Base-by-base conservation (phyloP, 1,140 invertebrate genomes). In the Saccostrea glomerata region DNA sequence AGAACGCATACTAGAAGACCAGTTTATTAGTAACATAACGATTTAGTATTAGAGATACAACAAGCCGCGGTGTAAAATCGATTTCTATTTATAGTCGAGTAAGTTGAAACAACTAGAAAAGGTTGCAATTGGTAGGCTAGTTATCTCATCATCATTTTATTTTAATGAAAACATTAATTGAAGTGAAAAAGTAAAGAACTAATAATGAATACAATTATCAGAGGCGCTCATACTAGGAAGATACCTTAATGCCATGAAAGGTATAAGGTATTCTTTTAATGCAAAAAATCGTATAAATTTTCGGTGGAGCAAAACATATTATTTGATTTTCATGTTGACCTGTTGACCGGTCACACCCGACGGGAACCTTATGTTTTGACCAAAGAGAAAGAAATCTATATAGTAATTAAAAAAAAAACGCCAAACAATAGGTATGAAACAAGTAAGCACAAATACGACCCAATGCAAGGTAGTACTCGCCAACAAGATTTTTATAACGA, bases 91-190 rank as follows among this genome's bases (percentile, higher is more conserved):
- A 77, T 77, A 77, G 25, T 25, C 30, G 15, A 77, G 70, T 30
- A 25, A 77, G 11, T 40, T 77, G 70, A 77, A 77, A 30, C 15
- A 30, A 77, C 25, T 40, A 77, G 70, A 77, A 77, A 77, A 77
- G 11, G 25, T 77, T 77, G 70, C 25, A 36, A 77, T 77, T 77
- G 23, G 13, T 36, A 30, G 15, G 23, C 70, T 11, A 77, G 25
- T 30, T 77, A 30, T 66, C 70, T 77, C 15, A 30, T 77, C 23
- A 36, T 13, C 25, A 73, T 73, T 30, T 20, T 23, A 30, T 30
- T 23, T 77, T 12, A 36, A 7, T 36, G 70, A 77, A 11, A 77
- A 2, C 30, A 77, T 30, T 30, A 73, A 73, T 30, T 36, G 30
- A 25, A 12, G 25, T 12, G 70, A 30, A 25, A 30, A 77, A 30